Base-by-base conservation (phyloP, 1,140 invertebrate genomes). In the Nasonia longicornis region DNA sequence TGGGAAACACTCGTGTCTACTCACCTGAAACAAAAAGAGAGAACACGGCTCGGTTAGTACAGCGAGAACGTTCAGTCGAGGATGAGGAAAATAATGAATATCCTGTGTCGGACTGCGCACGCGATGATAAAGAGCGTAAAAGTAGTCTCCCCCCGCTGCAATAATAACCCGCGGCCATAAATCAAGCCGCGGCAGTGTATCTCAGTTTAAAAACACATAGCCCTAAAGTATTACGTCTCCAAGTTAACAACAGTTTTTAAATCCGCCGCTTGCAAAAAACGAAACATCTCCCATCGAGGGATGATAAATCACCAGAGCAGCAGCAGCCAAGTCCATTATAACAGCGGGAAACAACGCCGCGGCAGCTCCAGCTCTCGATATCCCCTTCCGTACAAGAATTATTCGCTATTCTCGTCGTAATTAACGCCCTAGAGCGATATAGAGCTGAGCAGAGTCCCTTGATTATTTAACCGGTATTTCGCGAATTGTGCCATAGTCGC, bases 11-110 rank as follows among this genome's bases (percentile, higher is more conserved):
- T 48, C 52, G 7, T 71, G 35, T 38, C 2, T 45, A 77, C 80
- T 81, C 35, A 81, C 80, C 80, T 81, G 74, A 71, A 81, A 81
- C 31, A 58, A 31, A 77, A 76, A 66, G 26, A 70, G 26, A 70
- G 69, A 81, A 76, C n/a, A 69, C 0, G 16, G 63, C 10, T 8
- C n/a, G 11, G 7, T 66, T 16, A 35, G 12, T 2, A 63, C 38
- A n/a, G 52, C 3, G 20, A 2, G 6, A 58, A 20, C 12, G 16
- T 52, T 52, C 16, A 52, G 10, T 10, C 11, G 7, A 1, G 11
- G 31, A 29, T 11, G 26, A 75, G 2, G 66, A 75, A 35, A 35
- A 64, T 64, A 74, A 58, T n/a, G 52, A 58, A 58, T 26, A 26
- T 58, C 52, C 16, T 6, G 16, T 58, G 16, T 58, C 52, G 52